These are phyloP conservation scores for Gobiocypris rarus DNA, from an alignment of 2,113 vertebrate genomes.

Conservation along the genomic window DNA sequence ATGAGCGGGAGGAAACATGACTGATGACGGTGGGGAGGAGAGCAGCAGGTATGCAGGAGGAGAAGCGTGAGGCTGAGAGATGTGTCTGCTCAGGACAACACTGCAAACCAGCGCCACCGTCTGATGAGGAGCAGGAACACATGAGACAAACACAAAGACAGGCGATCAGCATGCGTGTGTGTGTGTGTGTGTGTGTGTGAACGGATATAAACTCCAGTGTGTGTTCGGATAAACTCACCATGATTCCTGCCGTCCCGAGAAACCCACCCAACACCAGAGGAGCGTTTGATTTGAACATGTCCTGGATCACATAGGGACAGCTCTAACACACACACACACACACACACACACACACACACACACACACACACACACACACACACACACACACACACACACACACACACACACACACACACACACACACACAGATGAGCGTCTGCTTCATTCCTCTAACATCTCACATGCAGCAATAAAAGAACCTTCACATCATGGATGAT, in stretches of 20 bases:
- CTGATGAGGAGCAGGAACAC: neutral
- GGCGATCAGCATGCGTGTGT: no score
- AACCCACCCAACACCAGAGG: conserved; percentile 29
- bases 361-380: neutral
- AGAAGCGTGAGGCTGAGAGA: neutral
- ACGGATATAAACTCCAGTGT: neutral
- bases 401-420: neutral
- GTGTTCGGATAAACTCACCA: conserved; percentile 34
- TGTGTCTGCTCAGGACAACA: neutral
- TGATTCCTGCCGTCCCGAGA: conserved; percentile 27
- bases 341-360: neutral
- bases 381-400: conserved; percentile 31
- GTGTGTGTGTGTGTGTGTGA: neutral
- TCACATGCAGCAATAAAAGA: neutral
- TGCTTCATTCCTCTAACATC: no score
- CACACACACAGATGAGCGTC: neutral
- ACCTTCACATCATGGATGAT: no score
- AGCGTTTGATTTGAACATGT: neutral
- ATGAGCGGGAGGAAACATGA: no score
- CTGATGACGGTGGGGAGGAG: neutral
- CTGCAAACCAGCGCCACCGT: conserved; percentile 6
- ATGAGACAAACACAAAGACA: neutral
- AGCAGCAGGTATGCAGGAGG: neutral
- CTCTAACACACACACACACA: conserved; percentile 31
- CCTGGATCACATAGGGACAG: neutral